Evolutionary conservation across 2,888 invertebrate species (phyloP), one percentile per base, ranked within the genome.

Genomic region (Listrodromus nycthemerus): DNA sequence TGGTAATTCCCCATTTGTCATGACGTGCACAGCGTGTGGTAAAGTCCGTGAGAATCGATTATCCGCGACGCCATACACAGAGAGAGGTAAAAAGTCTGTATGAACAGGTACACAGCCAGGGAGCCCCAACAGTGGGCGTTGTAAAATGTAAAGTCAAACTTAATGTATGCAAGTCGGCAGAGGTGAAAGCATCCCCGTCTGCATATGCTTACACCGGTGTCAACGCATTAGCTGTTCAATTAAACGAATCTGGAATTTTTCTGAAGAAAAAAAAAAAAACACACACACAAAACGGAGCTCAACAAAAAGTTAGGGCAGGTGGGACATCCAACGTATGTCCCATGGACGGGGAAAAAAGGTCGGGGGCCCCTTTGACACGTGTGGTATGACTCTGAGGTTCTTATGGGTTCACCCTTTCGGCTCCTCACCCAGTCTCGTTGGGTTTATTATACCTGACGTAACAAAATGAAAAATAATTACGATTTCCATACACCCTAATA

Each of bases 381-480:
- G 91, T 89, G 90, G 87, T 88, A 88, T 89, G 91, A 92, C 89
- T 88, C 86, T 82, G 86, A 87, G 88, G 87, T 89, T 90, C 88
- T 90, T 88, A 87, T 86, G 82, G 88, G 88, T 78, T 86, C 84
- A 89, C 89, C 91, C 90, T 88, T 88, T 87, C 69, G 30, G 24
- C 65, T 55, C 65, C 83, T 79, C 77, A 71, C 75, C 50, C 71
- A 74, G 78, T 37, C 63, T 65, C 65, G 67, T 78, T 66, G 52
- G 65, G 24, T 81, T 81, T 58, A 83, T 83, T 63, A 66, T 82
- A 52, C 41, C 66, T 71, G 82, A 71, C 65, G 78, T 65, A 65
- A 70, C 63, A 33, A 58, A 21, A 24, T n/a, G 69, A 75, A 52
- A 81, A 78, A 84, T 74, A 66, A 63, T 30, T 10, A 74, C 80